Evolutionary conservation across 2,888 invertebrate genomes (phyloP), one percentile per base, ranked within the genome.

Genomic region (Drosophila meridionalis): DNA sequence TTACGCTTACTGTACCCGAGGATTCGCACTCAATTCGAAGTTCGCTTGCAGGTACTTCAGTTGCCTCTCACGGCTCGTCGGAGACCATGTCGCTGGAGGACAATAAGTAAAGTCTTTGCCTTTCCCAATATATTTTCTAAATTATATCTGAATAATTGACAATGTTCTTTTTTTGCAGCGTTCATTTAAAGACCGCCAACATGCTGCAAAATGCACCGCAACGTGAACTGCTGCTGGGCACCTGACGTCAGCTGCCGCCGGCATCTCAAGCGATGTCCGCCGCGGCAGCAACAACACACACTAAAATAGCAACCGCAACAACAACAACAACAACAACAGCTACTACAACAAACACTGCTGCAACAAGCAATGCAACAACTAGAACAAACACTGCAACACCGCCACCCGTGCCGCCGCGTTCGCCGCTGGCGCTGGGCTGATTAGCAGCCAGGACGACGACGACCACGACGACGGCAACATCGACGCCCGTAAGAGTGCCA

Each of bases 31-130:
- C 93, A 91, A 90, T 93, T 86, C 91, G 92, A 91, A 93, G 92
- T 92, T 93, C 93, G 91, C 92, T 93, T 91, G 93, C 93, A 91
- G 93, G 93, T 92, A 93, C 93, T 78, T 93, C 93, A 82, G 91
- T 93, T 83, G 92, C 93, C 78, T 93, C 93, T 77, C 92, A 92
- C 77, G 93, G 92, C 67, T 93, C 93, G 69, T 92, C 92, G 80
- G 93, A 93, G 78, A 93, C 93, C 52, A 92, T 93, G 90, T 93
- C 93, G 53, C 69, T 92, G 87, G 92, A 93, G 82, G 93, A 93
- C 87, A 92, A 92, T 89, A 93, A 93, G 93, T 93, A 80, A 91
- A 90, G 52, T 52, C 4, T 38, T n/a, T 8, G 8, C 0, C 14
- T 14, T 12, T 36, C 5, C 1, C 34, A 20, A 52, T 26, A 11